Percentiles rank a stretch among this genome's conserved stretches.
These are phyloP conservation scores for Epirrita christyi DNA, from an alignment of 2,888 invertebrate species.

Conservation along the genomic window DNA sequence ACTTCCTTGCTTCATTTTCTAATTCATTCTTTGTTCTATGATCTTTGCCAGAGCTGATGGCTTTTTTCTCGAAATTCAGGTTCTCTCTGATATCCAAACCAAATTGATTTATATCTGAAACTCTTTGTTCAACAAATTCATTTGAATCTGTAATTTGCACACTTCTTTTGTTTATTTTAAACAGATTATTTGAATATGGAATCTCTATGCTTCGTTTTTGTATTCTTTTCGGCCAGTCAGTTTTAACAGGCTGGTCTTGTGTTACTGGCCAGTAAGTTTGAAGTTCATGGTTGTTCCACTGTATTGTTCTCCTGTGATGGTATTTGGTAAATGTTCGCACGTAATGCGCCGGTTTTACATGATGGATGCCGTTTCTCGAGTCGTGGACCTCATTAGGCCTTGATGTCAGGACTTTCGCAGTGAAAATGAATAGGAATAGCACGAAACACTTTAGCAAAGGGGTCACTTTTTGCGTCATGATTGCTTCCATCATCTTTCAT, in stretches of 20 bases:
- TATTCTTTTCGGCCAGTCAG: constrained; percentile 30
- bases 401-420: constrained; percentile 76
- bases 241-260: constrained; percentile 50
- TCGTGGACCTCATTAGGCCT: constrained; percentile 72
- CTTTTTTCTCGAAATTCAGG: constrained; percentile 54
- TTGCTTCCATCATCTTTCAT: constrained; percentile 61
- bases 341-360: constrained; percentile 68
- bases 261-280: constrained; percentile 59
- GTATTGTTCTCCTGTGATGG: constrained; percentile 74
- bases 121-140: constrained; percentile 52
- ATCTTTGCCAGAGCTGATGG: constrained; percentile 53
- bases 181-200: constrained; percentile 34
- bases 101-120: constrained; percentile 51
- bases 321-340: constrained; percentile 80
- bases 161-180: constrained; percentile 61
- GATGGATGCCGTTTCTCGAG: constrained; percentile 65
- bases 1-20: constrained; percentile 52
- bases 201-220: constrained; percentile 16
- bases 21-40: constrained; percentile 53
- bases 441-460: constrained; percentile 77
- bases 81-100: constrained; percentile 51
- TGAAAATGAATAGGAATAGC: constrained; percentile 77
- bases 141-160: constrained; percentile 54
- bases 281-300: constrained; percentile 64
- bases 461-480: constrained; percentile 68